phyloP scores from a whole-genome alignment of 2,113 vertebrate species.

The Rhinopomastus cyanomelas region DNA sequence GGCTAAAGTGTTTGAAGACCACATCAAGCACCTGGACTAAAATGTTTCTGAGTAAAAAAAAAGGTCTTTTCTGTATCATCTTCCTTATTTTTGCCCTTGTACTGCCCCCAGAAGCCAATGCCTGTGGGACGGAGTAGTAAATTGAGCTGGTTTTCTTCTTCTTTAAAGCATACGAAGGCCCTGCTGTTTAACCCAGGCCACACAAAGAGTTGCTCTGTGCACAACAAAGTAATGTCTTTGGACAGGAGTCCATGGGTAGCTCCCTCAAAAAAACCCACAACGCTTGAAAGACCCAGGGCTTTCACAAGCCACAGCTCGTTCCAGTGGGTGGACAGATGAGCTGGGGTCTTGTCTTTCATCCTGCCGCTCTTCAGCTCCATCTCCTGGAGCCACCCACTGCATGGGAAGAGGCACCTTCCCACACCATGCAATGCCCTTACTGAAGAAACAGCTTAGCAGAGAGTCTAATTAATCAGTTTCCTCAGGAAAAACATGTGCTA shows the following conservation, averaged over 20 bases:
- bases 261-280: not conserved
- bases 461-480: not conserved
- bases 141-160: not conserved
- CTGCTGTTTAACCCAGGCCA: not conserved
- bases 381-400: not conserved
- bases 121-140: not conserved
- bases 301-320: not conserved
- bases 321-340: not conserved
- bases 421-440: not conserved
- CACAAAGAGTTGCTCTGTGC: not conserved
- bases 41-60: not conserved
- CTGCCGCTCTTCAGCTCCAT: conserved; percentile 23
- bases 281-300: not conserved
- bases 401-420: not conserved
- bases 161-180: not conserved
- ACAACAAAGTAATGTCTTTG: not conserved
- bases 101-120: not conserved
- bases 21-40: not conserved
- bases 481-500: not conserved
- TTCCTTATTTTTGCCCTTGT: not conserved
- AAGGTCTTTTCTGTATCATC: not conserved
- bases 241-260: not conserved
- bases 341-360: not conserved
- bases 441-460: not conserved
- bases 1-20: not conserved